A percentile compares a stretch with the other conserved stretches of the same genome.
These are phyloP conservation scores for Prosapia bicincta DNA, from an alignment of 2,888 invertebrate genomes.

Conservation along the genomic window DNA sequence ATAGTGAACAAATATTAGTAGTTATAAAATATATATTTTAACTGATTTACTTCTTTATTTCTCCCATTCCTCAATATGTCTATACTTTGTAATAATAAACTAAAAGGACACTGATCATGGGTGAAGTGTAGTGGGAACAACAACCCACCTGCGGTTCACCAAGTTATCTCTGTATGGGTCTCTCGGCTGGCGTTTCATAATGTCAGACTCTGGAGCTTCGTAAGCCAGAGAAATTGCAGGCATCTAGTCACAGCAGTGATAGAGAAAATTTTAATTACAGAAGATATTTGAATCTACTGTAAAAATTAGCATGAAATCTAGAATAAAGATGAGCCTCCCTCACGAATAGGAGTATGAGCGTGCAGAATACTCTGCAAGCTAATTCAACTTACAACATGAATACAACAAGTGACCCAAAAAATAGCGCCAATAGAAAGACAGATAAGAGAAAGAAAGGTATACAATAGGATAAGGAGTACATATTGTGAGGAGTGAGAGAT, in stretches of 20 bases:
- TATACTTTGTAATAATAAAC: background rate
- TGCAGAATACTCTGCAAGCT: constrained; percentile 6
- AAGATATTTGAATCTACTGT: constrained; percentile 2
- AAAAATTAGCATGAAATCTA: constrained; percentile 13
- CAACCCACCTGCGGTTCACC: constrained; percentile 94
- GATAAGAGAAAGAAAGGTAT: constrained; percentile 33
- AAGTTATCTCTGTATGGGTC: constrained; percentile 98
- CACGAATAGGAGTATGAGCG: background rate
- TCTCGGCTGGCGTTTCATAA: constrained; percentile 98
- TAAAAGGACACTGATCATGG: background rate
- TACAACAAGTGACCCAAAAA: constrained; percentile 29
- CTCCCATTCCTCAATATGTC: background rate
- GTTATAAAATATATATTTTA: no score
- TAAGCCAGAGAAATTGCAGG: constrained; percentile 99
- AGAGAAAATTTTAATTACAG: constrained; percentile 12
- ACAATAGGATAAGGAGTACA: constrained; percentile 26
- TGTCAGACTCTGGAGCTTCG: constrained; percentile 98
- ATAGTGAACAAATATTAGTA: no score
- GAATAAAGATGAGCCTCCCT: constrained; percentile 6
- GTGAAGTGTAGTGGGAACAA: constrained; percentile 5
- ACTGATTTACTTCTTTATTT: background rate
- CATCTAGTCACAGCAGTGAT: constrained; percentile 49
- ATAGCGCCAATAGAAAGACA: constrained; percentile 33
- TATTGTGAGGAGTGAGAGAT: constrained; percentile 26
- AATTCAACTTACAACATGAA: constrained; percentile 6